Evolutionary conservation across 2,113 vertebrate genomes (phyloP), one percentile per base, ranked within the genome.

Genomic region (Rhea americana): DNA sequence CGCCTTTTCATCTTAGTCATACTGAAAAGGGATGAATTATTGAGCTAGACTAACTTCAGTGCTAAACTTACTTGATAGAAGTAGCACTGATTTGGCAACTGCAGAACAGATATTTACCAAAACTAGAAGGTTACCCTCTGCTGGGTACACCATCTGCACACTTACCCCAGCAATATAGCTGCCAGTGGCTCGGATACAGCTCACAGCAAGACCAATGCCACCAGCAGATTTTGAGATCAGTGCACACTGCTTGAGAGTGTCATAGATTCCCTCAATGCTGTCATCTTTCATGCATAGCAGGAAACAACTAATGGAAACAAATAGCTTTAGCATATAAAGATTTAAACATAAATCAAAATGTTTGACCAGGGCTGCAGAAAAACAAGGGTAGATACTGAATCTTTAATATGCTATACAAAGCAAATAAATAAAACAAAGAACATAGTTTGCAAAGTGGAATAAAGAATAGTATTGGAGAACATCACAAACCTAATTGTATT

Each of bases 151-250:
- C 51, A 5, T 3, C 35, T 3, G 72, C 32, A 73, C 50, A 70
- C 98, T 98, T 90, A 99, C 99, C 98, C 99, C 99, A 50, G 99
- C 99, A 14, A 99, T 99, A 76, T 99, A 99, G 97, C 99, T 99
- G 82, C 99, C 99, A 1, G 99, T 99, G 89, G 98, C 98, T 56
- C 99, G 98, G 96, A 99, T 99, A 68, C 99, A 99, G 98, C 99
- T 99, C 14, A 99, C 98, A 1, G 99, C 99, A 2, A 99, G 94
- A 25, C 99, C 99, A 3, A 99, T 99, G 26, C 99, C 99, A 2
- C 99, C 99, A 0, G 99, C 99, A 25, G 99, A 99, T 92, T 99
- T 99, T 11, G 99, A 99, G 91, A 99, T 99, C 24, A 99, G 98
- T 0, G 99, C 99, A 37, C 99, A 99, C 62, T 99, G 99, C 97